Evolutionary conservation across 2,113 vertebrate species (phyloP).

Genomic region (Caloenas nicobarica): DNA sequence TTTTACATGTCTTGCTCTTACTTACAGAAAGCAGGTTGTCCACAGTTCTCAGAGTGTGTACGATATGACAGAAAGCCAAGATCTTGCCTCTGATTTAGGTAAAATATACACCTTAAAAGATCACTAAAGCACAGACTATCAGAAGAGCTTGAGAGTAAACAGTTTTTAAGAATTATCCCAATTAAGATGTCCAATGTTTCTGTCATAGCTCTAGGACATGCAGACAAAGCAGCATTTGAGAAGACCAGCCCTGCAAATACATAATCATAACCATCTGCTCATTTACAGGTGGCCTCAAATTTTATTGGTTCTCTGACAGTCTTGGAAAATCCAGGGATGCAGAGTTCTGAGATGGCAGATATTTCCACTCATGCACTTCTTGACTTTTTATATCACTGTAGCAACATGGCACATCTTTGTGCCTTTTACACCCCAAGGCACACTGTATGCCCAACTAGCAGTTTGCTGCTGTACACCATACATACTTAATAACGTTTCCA

Average conservation of each 20-base stretch:
- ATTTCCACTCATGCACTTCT: background rate
- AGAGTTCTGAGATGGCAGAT: background rate
- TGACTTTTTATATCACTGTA: background rate
- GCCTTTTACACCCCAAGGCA: background rate
- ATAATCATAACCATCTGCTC: background rate
- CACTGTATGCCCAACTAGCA: background rate
- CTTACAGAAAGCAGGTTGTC: background rate
- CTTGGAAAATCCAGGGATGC: background rate
- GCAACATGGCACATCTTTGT: background rate
- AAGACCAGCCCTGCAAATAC: background rate
- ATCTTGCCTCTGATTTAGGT: background rate
- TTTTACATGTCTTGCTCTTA: background rate
- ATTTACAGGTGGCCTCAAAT: background rate
- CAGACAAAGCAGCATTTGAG: background rate
- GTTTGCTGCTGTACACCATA: background rate
- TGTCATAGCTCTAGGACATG: background rate
- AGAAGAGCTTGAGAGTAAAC: background rate
- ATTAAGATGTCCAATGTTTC: rapidly evolving
- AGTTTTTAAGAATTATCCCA: background rate
- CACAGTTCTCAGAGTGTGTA: background rate
- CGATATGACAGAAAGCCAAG: background rate
- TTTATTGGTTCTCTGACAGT: background rate
- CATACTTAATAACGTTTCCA: background rate
- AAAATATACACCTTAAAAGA: background rate
- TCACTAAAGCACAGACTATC: background rate